Evolutionary conservation across 2,113 vertebrate species (phyloP), one percentile per base, ranked within the genome.

Genomic region (Nothobranchius furzeri): DNA sequence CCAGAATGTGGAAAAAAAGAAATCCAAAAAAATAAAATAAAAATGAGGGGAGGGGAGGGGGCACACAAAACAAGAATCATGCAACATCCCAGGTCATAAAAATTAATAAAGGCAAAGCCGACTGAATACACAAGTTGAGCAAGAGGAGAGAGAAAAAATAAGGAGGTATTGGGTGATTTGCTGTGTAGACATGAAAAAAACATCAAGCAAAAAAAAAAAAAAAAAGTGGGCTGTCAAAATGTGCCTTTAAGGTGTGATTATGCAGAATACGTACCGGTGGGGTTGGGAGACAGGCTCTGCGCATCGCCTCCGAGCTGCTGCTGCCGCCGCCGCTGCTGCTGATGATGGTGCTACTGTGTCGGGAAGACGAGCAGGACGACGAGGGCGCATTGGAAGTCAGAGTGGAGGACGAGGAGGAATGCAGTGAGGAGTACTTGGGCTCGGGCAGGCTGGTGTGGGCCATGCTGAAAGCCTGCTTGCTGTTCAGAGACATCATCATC

Each of bases 401-500:
- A 25, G 94, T 88, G 78, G 95, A 93, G 14, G 95, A 93, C 7
- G 95, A 95, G 60, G 95, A 94, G 62, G 94, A 93, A 90, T 98
- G 96, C 90, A 98, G 90, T 59, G 96, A 95, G 79, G 96, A 95
- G 79, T 96, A 98, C 88, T 98, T 98, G 88, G 92, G 91, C 76
- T 98, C 96, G 86, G 96, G 92, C 92, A 97, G 92, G 94, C 93
- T 93, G 93, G 92, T 85, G 91, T 96, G 96, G 12, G 95, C 94
- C 96, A 97, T 94, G 85, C 93, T 90, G 85, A 98, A 98, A 64
- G 92, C 92, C 94, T 98, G 96, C 95, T 98, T 98, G 95, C 94
- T 95, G 95, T 95, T 98, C 90, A 98, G 92, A 84, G 96, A 96
- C 96, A 98, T 98, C 96, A 98, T 98, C 96, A 97, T 98, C 95